phyloP scores from a whole-genome alignment of 2,113 vertebrate species.

The Herpailurus yagouaroundi region DNA sequence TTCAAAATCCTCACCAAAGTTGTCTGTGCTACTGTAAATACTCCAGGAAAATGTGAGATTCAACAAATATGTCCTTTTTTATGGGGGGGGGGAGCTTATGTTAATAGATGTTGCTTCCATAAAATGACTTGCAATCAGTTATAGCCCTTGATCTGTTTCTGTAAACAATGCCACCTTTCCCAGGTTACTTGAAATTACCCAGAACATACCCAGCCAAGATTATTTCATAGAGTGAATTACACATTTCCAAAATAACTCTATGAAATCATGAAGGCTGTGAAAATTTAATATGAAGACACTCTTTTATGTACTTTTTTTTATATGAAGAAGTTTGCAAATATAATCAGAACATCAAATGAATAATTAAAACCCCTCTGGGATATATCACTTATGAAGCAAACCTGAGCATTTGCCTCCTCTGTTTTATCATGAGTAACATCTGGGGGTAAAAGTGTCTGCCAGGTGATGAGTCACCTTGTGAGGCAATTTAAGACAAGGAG shows the following conservation, averaged over 20 bases:
- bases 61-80: not conserved
- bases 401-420: slow-evolving; percentile 44
- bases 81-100: accelerated
- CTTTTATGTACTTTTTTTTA: not conserved
- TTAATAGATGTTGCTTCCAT: slow-evolving; percentile 1
- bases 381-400: slow-evolving; percentile 43
- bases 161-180: slow-evolving; percentile 45
- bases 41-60: not conserved
- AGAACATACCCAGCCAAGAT: not conserved
- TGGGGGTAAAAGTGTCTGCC: slow-evolving; percentile 47
- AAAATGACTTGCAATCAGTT: not conserved
- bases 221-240: not conserved
- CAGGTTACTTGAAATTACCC: not conserved
- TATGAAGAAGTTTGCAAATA: slow-evolving; percentile 49
- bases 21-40: not conserved
- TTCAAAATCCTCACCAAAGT: not conserved
- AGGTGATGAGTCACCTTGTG: slow-evolving; percentile 66
- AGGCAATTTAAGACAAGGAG: slow-evolving; percentile 67
- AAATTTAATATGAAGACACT: not conserved
- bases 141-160: slow-evolving; percentile 49
- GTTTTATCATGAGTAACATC: slow-evolving; percentile 59
- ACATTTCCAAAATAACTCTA: not conserved
- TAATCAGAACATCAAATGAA: slow-evolving; percentile 65
- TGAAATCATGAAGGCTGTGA: not conserved
- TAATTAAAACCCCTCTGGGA: slow-evolving; percentile 56